A percentile compares a stretch with the other conserved stretches of the same genome.
phyloP scores from a whole-genome alignment of 2,888 invertebrate genomes.

The Elmis aenea region DNA sequence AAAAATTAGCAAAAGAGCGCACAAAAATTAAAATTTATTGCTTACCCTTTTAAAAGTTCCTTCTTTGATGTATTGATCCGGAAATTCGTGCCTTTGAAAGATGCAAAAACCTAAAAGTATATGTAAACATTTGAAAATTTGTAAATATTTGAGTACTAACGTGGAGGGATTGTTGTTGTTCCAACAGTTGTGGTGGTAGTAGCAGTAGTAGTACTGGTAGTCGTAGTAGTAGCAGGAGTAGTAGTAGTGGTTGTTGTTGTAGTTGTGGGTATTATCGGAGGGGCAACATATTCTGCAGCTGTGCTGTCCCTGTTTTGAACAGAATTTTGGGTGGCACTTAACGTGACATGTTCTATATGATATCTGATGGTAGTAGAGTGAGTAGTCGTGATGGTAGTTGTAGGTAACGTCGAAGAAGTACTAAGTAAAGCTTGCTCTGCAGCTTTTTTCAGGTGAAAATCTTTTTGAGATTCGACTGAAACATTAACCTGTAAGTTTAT shows the following conservation, averaged over 20 bases:
- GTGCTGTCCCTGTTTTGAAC: conserved; percentile 44
- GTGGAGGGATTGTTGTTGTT: conserved; percentile 45
- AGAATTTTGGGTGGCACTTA: conserved; percentile 40
- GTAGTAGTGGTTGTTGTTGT: conserved; percentile 45
- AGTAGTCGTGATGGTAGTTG: conserved; percentile 20
- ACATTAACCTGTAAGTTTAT: conserved; percentile 33
- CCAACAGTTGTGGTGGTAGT: conserved; percentile 52
- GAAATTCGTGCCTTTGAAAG: conserved; percentile 76
- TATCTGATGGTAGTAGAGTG: conserved; percentile 9
- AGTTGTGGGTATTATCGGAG: conserved; percentile 41
- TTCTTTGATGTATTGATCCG: conserved; percentile 79
- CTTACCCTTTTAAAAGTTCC: conserved; percentile 81
- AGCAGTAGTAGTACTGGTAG: conserved; percentile 55
- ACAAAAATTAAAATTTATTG: conserved; percentile 8
- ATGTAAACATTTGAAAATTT: conserved; percentile 7
- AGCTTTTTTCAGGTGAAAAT: conserved; percentile 66
- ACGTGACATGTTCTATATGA: conserved; percentile 33
- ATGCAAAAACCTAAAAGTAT: conserved; percentile 67
- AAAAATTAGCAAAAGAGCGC: too few species aligned
- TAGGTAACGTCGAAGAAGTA: conserved; percentile 47
- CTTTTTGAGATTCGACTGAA: conserved; percentile 83
- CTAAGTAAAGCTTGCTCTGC: conserved; percentile 50
- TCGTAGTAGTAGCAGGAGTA: conserved; percentile 48
- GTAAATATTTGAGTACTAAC: too few species aligned
- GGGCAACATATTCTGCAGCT: conserved; percentile 47